These are phyloP conservation scores for Cryptoprocta ferox DNA, from an alignment of 2,797 vertebrate genomes.

Conservation along the genomic window DNA sequence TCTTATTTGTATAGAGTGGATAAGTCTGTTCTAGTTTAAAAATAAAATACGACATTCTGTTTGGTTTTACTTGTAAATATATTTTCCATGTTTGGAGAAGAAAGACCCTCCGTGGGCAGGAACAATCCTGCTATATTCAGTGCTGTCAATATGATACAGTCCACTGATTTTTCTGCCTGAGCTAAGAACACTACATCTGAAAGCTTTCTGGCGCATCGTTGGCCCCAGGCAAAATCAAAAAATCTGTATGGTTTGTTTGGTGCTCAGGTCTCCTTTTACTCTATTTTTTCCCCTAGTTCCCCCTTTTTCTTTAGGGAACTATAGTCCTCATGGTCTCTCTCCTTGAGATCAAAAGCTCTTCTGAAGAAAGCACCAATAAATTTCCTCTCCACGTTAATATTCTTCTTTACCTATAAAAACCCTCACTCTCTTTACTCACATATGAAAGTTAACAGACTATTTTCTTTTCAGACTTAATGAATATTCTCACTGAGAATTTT, in stretches of 20 bases:
- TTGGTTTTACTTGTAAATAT: slow-evolving; percentile 34
- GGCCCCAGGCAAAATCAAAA: not conserved
- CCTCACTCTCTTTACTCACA: not conserved
- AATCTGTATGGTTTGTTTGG: not conserved
- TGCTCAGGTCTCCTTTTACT: not conserved
- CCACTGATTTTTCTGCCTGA: slow-evolving; percentile 51
- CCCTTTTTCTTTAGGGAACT: not conserved
- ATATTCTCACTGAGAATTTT: not conserved
- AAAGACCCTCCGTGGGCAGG: not conserved
- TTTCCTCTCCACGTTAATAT: not conserved
- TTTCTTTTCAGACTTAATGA: slow-evolving; percentile 9
- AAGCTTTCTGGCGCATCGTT: slow-evolving; percentile 9
- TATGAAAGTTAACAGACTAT: not conserved
- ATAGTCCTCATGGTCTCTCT: not conserved
- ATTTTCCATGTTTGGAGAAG: slow-evolving; percentile 14
- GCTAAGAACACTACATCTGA: slow-evolving; percentile 41
- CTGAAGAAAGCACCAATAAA: not conserved
- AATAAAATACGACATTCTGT: not conserved
- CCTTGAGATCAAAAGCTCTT: not conserved
- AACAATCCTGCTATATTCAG: not conserved
- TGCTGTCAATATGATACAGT: slow-evolving; percentile 25
- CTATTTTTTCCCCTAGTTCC: not conserved
- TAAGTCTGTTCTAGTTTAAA: not conserved
- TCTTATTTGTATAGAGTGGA: not conserved
- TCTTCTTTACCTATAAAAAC: not conserved